Evolutionary conservation across 2,888 invertebrate genomes (phyloP), one percentile per base, ranked within the genome.

Genomic region (Polydesmus complanatus): DNA sequence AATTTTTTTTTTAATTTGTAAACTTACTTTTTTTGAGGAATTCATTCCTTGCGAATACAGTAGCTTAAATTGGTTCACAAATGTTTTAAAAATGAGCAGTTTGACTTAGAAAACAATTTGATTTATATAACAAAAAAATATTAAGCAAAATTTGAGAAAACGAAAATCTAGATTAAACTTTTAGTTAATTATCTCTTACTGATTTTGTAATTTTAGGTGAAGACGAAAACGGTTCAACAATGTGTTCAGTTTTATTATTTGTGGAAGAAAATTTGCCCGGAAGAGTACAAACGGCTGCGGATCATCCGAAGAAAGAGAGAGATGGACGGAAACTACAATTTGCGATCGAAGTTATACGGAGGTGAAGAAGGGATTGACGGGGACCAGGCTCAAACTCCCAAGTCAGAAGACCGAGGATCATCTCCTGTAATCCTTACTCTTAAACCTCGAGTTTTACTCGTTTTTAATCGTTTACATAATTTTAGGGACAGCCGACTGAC

Each of bases 161-260:
- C n/a, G n/a, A n/a, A n/a, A n/a, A n/a, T n/a, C n/a, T n/a, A n/a
- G n/a, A n/a, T n/a, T n/a, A n/a, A n/a, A n/a, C n/a, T n/a, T n/a
- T n/a, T n/a, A n/a, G n/a, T 52, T 19, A 11, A 11, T 52, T 52
- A 18, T 21, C 11, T 14, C 11, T 51, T 52, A 54, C 51, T 37
- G 60, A 64, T 57, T 59, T 25, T 61, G n/a, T 27, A 57, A 62
- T 73, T 74, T 57, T 71, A 88, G 85, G 78, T 92, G 73, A 82
- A 83, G 70, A 85, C 86, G 56, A 95, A 95, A 79, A 82, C 86
- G 51, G 89, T 89, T 70, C 93, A 94, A 74, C 74, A 78, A 64
- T 97, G 97, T 78, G 83, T 96, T 70, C 93, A 95, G 78, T 95
- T 97, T 78, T 98, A 98, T 77, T 97, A 98, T 76, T 84, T 95